Conservation (phyloP, 1,140 invertebrate species). For the Cydia fagiglandana region DNA sequence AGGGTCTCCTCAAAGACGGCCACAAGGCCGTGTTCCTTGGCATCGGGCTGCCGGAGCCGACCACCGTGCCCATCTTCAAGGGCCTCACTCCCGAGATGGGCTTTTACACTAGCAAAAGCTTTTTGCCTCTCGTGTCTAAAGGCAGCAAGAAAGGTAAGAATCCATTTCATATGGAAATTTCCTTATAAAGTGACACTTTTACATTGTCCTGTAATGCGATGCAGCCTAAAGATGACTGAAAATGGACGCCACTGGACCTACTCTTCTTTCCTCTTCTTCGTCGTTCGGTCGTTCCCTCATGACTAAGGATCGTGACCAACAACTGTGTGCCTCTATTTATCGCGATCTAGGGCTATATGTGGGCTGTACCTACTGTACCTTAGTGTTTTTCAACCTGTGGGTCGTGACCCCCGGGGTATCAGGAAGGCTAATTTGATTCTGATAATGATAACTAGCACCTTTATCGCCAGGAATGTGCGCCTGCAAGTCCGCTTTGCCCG, state of each 20-base stretch:
- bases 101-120: conserved; percentile 97
- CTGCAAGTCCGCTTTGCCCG: conserved; percentile 87
- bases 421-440: too few species aligned
- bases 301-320: too few species aligned
- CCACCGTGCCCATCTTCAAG: conserved; percentile 89
- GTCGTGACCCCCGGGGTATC: too few species aligned
- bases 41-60: conserved; percentile 96
- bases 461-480: conserved; percentile 85
- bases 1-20: conserved; percentile 84
- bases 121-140: conserved; percentile 91
- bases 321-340: too few species aligned
- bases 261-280: too few species aligned
- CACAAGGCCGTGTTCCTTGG: conserved; percentile 94
- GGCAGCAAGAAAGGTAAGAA: conserved; percentile 91
- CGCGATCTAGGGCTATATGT: too few species aligned
- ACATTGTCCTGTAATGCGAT: too few species aligned
- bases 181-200: too few species aligned
- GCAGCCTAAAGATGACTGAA: too few species aligned
- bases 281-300: too few species aligned
- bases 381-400: too few species aligned
- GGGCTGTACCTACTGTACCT: too few species aligned
- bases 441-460: background rate
- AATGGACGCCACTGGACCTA: background rate
- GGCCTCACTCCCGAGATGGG: conserved; percentile 89
- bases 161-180: background rate